Base-by-base conservation (phyloP, 2,888 invertebrate genomes). In the Diadromus collaris region DNA sequence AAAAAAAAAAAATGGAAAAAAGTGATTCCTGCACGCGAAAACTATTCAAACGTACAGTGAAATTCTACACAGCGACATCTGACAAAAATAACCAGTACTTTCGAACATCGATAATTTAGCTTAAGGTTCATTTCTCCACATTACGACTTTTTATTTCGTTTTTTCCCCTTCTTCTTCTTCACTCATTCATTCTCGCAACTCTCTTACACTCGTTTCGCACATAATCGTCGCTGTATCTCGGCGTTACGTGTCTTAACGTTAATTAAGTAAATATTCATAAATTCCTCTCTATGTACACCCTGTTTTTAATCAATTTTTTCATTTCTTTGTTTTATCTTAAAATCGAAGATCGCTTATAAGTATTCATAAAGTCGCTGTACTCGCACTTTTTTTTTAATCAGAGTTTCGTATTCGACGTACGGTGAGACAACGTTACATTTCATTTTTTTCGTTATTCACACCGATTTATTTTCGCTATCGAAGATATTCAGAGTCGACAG, bases 241-340 rank as follows among this genome's bases (percentile, higher is more conserved):
- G 56, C 58, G 69, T 68, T 83, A 78, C 78, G 63, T 83, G 79
- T 64, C 87, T 87, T 89, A 89, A 85, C 84, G 83, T 80, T 90
- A 89, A 88, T 90, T 90, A 90, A 90, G 90, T 90, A 90, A 90
- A 90, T 90, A 89, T 88, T 89, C 84, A 84, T 89, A 87, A 56
- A 85, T 87, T 86, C 86, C 84, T 88, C 83, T 89, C 83, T 90
- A 88, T 90, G 83, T 90, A 90, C 90, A 90, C 90, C 90, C 90
- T 90, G 90, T 90, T 88, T n/a, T 82, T 63, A 79, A 76, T 81
- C 51, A 46, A 79, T 82, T 78, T 80, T n/a, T 46, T 51, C 19
- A 58, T 70, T 34, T 74, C 19, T 69, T 54, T 63, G 51, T 44
- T 63, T 41, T 68, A 24, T 44, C 75, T 73, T 71, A 56, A 74